Evolutionary conservation across 2,797 vertebrate species (phyloP).

Genomic region (Synanceia verrucosa): DNA sequence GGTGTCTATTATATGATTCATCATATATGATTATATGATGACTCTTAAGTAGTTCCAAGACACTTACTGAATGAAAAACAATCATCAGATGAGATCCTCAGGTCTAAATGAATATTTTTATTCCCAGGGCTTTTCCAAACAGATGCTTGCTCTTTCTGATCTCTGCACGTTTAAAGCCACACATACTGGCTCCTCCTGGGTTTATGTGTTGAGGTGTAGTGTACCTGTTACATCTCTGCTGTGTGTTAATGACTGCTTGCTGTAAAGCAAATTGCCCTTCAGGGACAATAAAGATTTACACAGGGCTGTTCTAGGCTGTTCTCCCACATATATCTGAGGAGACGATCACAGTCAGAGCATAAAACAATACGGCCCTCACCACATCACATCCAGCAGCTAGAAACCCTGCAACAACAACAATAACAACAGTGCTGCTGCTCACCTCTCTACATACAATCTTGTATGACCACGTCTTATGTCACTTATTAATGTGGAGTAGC

Average conservation of each 20-base stretch:
- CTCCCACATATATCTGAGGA: conserved; percentile 46
- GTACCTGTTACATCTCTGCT: conserved; percentile 43
- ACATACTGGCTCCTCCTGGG: conserved; percentile 15
- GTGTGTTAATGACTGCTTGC: conserved; percentile 50
- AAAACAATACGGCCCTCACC: conserved; percentile 39
- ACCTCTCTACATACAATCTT: no score
- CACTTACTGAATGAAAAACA: background rate
- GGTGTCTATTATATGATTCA: no score
- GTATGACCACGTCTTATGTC: background rate
- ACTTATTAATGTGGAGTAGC: background rate
- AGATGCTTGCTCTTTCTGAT: background rate
- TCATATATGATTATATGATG: no score
- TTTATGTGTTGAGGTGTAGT: conserved; percentile 14
- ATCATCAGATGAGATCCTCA: background rate
- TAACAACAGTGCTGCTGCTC: no score
- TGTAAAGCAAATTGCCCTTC: conserved; percentile 60
- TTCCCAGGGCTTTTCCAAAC: background rate
- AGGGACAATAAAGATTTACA: conserved; percentile 68
- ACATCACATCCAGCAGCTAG: conserved; percentile 24
- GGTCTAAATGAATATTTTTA: background rate
- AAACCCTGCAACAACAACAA: conserved; percentile 13
- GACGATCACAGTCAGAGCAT: conserved; percentile 36
- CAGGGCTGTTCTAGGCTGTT: conserved; percentile 47
- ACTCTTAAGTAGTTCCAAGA: background rate
- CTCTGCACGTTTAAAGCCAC: background rate